Percentiles rank a stretch among this genome's conserved stretches.
phyloP scores from a whole-genome alignment of 2,888 invertebrate species.

The Choristoneura rosaceana region DNA sequence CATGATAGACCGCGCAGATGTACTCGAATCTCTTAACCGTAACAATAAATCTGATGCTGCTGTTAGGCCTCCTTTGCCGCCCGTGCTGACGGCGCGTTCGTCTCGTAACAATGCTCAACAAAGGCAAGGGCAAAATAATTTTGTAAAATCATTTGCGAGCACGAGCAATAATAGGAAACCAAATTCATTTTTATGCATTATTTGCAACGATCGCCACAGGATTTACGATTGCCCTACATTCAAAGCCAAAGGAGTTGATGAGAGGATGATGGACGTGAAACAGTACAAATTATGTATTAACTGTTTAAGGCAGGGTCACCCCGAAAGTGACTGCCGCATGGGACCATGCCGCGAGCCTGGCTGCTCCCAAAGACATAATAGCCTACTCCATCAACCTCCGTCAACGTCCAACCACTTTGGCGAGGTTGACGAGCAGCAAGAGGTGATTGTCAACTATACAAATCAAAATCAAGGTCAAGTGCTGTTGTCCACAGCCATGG shows the following conservation, averaged over 20 bases:
- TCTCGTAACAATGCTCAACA: neutral
- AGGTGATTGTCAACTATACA: slow-evolving; percentile 2
- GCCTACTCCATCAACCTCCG: slow-evolving; percentile 35
- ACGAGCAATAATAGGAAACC: too few species aligned
- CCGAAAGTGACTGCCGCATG: slow-evolving; percentile 35
- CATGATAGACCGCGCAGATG: too few species aligned
- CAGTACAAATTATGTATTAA: too few species aligned
- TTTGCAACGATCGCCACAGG: too few species aligned
- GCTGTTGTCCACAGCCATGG: too few species aligned
- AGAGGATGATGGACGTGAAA: too few species aligned
- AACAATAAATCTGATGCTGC: neutral
- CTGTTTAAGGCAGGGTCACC: slow-evolving; percentile 44
- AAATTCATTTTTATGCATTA: too few species aligned
- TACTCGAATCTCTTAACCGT: too few species aligned
- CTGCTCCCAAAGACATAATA: slow-evolving; percentile 43
- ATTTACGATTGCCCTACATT: too few species aligned
- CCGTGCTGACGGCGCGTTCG: neutral
- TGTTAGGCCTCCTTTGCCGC: neutral
- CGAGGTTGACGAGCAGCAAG: slow-evolving; percentile 13
- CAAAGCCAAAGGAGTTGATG: too few species aligned
- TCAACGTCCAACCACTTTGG: neutral
- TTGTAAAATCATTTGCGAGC: slow-evolving; percentile 33
- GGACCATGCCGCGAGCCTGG: slow-evolving; percentile 35
- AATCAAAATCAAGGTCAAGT: too few species aligned
- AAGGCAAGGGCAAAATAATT: slow-evolving; percentile 8